These are phyloP conservation scores for Turdus rufiventris DNA, from an alignment of 2,113 vertebrate species.

Conservation along the genomic window DNA sequence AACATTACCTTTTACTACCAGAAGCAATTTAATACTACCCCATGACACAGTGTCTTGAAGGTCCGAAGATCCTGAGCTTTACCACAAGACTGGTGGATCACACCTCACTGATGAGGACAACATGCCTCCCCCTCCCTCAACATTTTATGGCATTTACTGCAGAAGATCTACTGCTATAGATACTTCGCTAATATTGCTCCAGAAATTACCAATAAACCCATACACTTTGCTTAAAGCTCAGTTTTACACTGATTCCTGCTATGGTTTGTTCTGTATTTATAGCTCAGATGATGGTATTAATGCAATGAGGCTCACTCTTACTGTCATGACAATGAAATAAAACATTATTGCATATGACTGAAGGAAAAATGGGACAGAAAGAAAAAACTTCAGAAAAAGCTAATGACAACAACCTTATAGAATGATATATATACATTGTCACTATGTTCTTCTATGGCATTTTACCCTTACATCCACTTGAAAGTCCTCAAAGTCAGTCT, in stretches of 20 bases:
- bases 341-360: neutral
- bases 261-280: neutral
- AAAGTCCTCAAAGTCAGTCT: neutral
- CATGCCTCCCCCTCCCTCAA: rapidly evolving
- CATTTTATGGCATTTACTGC: neutral
- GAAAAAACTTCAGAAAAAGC: neutral
- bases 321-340: neutral
- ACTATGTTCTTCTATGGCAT: neutral
- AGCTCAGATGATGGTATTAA: neutral
- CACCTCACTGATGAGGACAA: neutral
- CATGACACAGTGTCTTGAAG: neutral
- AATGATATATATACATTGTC: neutral
- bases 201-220: neutral
- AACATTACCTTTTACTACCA: neutral
- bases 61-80: neutral
- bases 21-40: neutral
- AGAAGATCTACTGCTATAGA: neutral
- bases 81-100: neutral
- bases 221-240: neutral
- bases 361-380: neutral
- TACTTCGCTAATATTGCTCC: neutral
- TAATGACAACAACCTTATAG: neutral
- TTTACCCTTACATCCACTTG: neutral
- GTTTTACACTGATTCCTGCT: neutral
- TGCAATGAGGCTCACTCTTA: neutral